Conservation (phyloP, 2,888 invertebrate species). For the Neuroscelio doddi region DNA sequence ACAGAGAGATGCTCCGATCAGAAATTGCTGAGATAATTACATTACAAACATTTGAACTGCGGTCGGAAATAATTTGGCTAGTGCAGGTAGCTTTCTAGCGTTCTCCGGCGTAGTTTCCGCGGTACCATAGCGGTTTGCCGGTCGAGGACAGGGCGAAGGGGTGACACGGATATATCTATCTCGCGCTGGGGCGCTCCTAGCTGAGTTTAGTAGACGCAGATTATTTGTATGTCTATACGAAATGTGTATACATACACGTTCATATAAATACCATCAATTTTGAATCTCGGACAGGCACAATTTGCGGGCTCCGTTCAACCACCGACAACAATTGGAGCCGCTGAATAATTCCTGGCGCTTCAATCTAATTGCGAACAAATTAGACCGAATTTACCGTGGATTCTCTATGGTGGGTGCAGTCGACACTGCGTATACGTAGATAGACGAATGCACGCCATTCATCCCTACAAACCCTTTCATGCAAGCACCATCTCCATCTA, state of each 20-base stretch:
- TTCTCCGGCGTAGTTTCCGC: conserved; percentile 58
- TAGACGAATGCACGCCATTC: conserved; percentile 41
- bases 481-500: conserved; percentile 27
- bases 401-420: conserved; percentile 39
- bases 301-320: conserved; percentile 65
- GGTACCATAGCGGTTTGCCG: conserved; percentile 41
- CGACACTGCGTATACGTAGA: conserved; percentile 39
- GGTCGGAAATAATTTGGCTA: conserved; percentile 69
- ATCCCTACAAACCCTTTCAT: conserved; percentile 29
- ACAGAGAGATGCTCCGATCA: conserved; percentile 49
- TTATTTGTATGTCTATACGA: conserved; percentile 14
- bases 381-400: conserved; percentile 64
- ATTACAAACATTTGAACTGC: conserved; percentile 65
- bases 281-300: conserved; percentile 56
- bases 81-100: conserved; percentile 60
- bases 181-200: conserved; percentile 24
- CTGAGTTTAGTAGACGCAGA: conserved; percentile 19
- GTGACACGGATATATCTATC: conserved; percentile 27
- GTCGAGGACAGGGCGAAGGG: conserved; percentile 30
- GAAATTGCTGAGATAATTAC: conserved; percentile 65
- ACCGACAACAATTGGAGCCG: conserved; percentile 68
- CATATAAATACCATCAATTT: conserved; percentile 68
- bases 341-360: conserved; percentile 69
- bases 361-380: conserved; percentile 70
- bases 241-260: conserved; percentile 25